Evolutionary conservation across 1,140 invertebrate genomes (phyloP), one percentile per base, ranked within the genome.

Genomic region (Lepidostoma basale): DNA sequence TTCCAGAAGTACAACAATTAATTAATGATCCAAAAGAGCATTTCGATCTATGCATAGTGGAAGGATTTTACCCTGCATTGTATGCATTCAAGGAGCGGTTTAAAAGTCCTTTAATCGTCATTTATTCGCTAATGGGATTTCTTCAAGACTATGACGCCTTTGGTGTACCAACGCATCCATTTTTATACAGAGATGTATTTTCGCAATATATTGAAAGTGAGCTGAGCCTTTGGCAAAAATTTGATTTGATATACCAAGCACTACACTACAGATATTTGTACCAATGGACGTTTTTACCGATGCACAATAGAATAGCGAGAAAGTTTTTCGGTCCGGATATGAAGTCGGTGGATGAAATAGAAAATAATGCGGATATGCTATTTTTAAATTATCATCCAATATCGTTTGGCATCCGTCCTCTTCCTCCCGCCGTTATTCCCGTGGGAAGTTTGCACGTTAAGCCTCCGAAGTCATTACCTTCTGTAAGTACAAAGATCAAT

Each of bases 371-470:
- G 12, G 73, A 68, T 47, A 49, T 77, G 6, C 30, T 76, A n/a
- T 65, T 79, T 6, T 59, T 74, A 0, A 78, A 81, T 63, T 74
- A 77, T 18, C 77, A 79, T 68, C 72, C 72, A 33, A 70, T 81
- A 23, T 77, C 83, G 72, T 74, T 79, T 45, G 75, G 77, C 25
- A 76, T 78, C 39, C 76, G 80, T 42, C 79, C 85, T 6, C 72
- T 81, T n/a, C 77, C 80, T n/a, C 82, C 84, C 6, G 77, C 74
- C 62, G 78, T 85, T 3, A 74, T 85, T 6, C 76, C 80, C 63
- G 73, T 86, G 44, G 81, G 80, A 28, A 83, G 84, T 2, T 73
- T 84, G 26, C 84, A 86, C 73, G 73, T 78, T 28, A 76, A 67
- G 47, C 14, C 54, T 54, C 28, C 56, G 12, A 75, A 75, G 62